Conservation (phyloP, 2,797 vertebrate species). For the Premnoplex brunnescens region DNA sequence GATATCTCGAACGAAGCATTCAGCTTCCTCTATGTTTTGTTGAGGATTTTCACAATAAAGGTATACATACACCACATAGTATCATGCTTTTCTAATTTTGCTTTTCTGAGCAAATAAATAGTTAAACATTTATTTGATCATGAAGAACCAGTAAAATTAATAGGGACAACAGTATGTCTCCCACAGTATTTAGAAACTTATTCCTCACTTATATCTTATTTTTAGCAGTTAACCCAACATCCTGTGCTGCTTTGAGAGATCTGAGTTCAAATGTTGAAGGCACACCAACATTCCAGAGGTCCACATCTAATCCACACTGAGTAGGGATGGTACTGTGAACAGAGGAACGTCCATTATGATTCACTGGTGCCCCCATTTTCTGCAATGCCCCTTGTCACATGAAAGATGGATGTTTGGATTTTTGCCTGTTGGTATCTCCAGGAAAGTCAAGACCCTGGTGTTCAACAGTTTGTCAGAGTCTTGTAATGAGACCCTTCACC, state of each 20-base stretch:
- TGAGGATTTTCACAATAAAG: not conserved
- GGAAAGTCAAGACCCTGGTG: too few species aligned
- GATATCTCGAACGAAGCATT: not conserved
- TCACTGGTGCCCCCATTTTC: not conserved
- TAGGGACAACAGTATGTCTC: not conserved
- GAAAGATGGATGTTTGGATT: too few species aligned
- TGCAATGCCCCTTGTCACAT: not conserved
- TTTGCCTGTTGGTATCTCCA: too few species aligned
- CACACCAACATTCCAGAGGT: not conserved
- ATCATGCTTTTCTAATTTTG: not conserved
- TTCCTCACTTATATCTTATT: not conserved
- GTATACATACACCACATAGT: not conserved
- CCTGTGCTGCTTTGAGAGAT: not conserved
- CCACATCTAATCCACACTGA: not conserved
- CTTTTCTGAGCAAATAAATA: not conserved
- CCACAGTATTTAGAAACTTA: not conserved
- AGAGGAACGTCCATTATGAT: fast-evolving
- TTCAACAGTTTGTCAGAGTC: too few species aligned
- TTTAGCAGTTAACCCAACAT: not conserved
- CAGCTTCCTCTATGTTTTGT: not conserved
- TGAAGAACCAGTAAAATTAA: not conserved
- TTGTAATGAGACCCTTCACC: too few species aligned
- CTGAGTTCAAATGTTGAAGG: not conserved
- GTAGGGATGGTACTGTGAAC: not conserved
- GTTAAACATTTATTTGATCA: not conserved